Conservation (phyloP, 2,888 invertebrate genomes). For the Zele albiditarsus region DNA sequence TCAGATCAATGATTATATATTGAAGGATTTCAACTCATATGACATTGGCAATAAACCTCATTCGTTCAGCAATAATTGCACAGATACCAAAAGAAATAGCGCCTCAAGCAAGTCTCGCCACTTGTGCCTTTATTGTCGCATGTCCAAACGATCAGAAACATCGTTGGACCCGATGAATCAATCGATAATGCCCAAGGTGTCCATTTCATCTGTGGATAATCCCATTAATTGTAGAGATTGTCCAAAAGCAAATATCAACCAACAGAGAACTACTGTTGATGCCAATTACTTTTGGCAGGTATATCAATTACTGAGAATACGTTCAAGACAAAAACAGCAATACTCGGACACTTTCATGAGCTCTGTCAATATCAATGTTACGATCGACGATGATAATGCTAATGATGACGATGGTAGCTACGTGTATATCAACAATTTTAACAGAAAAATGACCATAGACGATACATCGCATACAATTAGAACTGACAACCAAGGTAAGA, state of each 20-base stretch:
- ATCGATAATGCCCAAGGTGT: neutral
- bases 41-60: neutral
- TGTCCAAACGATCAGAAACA: neutral
- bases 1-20: neutral
- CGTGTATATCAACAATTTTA: neutral
- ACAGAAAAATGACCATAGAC: neutral
- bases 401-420: neutral
- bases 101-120: neutral
- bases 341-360: neutral
- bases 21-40: neutral
- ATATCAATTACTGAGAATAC: neutral
- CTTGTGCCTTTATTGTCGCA: neutral
- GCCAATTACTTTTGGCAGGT: slow-evolving; percentile 1
- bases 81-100: neutral
- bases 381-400: neutral
- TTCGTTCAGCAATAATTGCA: neutral
- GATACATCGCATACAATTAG: neutral
- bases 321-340: neutral
- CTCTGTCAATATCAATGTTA: neutral
- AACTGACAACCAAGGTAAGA: neutral
- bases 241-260: neutral
- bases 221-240: neutral
- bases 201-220: neutral
- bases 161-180: neutral
- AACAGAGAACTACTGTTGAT: neutral